Conservation (phyloP, 2,797 vertebrate species). For the Urocyon cinereoargenteus region DNA sequence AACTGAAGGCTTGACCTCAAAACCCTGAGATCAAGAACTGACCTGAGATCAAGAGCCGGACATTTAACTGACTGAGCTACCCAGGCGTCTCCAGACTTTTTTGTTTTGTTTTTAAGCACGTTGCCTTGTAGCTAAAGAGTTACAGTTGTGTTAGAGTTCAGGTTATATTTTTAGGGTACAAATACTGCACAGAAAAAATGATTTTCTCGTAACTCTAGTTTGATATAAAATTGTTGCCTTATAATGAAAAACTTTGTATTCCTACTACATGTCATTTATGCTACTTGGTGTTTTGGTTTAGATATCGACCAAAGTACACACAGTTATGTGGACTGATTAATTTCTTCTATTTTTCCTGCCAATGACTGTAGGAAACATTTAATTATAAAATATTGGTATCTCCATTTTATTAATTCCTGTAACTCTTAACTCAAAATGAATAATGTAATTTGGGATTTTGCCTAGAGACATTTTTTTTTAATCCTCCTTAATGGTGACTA, state of each 20-base stretch:
- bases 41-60: background rate
- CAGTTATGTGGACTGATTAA: constrained; percentile 20
- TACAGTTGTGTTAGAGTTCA: background rate
- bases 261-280: background rate
- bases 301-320: background rate
- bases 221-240: background rate
- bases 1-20: background rate
- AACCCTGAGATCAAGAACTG: background rate
- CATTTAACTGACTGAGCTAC: background rate
- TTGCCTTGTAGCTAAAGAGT: background rate
- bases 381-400: background rate
- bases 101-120: background rate
- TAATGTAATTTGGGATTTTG: background rate
- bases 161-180: background rate
- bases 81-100: background rate
- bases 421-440: constrained; percentile 6
- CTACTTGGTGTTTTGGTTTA: background rate
- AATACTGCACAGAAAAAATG: background rate
- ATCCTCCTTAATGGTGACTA: background rate
- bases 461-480: background rate
- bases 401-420: background rate
- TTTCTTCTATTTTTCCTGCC: background rate
- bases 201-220: background rate
- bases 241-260: background rate
- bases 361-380: background rate